A percentile compares a stretch with the other conserved stretches of the same genome.
phyloP scores from a whole-genome alignment of 2,113 vertebrate species.

The Bufo bufo region DNA sequence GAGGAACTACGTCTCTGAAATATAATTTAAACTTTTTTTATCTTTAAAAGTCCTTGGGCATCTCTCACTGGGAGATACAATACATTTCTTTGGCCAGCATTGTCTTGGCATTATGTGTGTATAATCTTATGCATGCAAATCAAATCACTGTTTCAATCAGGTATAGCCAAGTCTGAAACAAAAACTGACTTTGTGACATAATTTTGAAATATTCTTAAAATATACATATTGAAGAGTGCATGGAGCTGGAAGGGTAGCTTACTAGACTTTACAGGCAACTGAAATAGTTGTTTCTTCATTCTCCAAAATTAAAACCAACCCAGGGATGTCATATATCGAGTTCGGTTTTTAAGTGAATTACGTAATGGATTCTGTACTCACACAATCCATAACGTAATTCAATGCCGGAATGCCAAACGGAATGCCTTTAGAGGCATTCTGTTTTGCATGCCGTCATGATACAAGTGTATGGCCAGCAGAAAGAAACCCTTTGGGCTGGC shows the following conservation, averaged over 20 bases:
- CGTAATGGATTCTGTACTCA: too few species aligned
- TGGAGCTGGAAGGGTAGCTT: neutral
- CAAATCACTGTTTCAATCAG: neutral
- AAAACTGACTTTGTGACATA: neutral
- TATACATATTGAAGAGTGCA: neutral
- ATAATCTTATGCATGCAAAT: slow-evolving; percentile 18
- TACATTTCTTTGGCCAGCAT: slow-evolving; percentile 13
- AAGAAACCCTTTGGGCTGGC: too few species aligned
- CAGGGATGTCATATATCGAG: neutral
- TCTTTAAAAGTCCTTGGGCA: slow-evolving; percentile 27
- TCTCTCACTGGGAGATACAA: neutral
- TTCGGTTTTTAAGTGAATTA: too few species aligned
- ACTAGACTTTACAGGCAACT: neutral
- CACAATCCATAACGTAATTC: too few species aligned
- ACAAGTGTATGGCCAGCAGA: too few species aligned
- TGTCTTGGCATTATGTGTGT: slow-evolving; percentile 4
- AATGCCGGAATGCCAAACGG: too few species aligned
- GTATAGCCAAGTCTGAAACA: neutral
- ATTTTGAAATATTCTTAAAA: neutral
- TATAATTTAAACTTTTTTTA: neutral
- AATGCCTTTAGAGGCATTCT: too few species aligned
- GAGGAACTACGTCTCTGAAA: slow-evolving; percentile 1
- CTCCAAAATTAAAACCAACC: neutral
- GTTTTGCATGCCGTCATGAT: too few species aligned
- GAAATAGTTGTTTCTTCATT: neutral